Evolutionary conservation across 2,113 vertebrate species (phyloP), one percentile per base, ranked within the genome.

Genomic region (Grantiella picta): DNA sequence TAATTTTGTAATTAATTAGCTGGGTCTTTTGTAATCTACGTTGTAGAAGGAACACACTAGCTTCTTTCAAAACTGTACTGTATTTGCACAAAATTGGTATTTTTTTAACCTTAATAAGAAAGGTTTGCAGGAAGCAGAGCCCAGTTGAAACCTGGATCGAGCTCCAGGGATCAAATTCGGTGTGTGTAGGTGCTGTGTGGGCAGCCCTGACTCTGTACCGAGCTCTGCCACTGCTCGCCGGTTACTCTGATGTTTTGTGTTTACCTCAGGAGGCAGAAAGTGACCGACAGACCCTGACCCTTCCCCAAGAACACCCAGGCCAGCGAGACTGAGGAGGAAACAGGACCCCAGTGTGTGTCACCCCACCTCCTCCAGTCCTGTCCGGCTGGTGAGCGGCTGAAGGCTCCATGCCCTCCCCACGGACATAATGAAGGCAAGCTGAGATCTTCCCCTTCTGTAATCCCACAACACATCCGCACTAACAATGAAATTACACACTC

Each of bases 21-120:
- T 91, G 47, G 75, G 7, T 54, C 87, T 92, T 97, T 83, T 73
- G 54, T 45, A 81, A 94, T 75, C 61, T 86, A 18, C 18, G 7
- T 53, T 78, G 65, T 38, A 54, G 57, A 83, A 89, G 33, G 54
- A 64, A 13, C 7, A 68, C 16, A 5, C 11, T 4, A 38, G 35
- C 64, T 64, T 44, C 69, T 82, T 85, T 94, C 33, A 57, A 92
- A 77, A 90, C 23, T 10, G 11, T 21, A n/a, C 23, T 23, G 42
- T 18, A 47, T 86, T 90, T 81, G 79, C 77, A 42, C 72, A 64
- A 57, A 79, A 45, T 2, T n/a, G 57, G 21, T 63, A 2, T 22
- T 27, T 45, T 59, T 36, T 33, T 21, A 31, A 49, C 38, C 15
- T 66, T n/a, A 68, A 4, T 31, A 63, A n/a, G 44, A 35, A 45